A percentile compares a stretch with the other conserved stretches of the same genome.
These are phyloP conservation scores for Andrena camellia DNA, from an alignment of 2,888 invertebrate species.

Conservation along the genomic window DNA sequence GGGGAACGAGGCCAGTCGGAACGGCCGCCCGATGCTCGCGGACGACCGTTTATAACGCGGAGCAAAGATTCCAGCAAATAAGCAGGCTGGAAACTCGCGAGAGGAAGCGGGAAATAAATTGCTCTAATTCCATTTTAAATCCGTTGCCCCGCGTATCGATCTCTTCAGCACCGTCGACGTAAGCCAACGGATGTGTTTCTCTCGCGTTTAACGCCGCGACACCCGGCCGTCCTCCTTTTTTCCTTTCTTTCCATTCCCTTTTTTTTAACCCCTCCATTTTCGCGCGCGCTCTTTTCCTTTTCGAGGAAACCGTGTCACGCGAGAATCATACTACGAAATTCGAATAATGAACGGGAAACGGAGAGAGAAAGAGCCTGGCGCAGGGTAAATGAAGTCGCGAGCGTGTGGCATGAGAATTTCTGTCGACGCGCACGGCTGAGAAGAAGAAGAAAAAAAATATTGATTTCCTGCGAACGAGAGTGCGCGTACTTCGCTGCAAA, in stretches of 20 bases:
- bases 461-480: background rate
- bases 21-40: conserved; percentile 25
- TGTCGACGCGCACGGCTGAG: background rate
- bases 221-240: conserved; percentile 7
- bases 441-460: conserved; percentile 9
- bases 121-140: conserved; percentile 58
- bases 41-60: conserved; percentile 52
- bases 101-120: conserved; percentile 49
- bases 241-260: background rate
- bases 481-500: background rate
- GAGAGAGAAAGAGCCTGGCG: background rate
- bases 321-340: conserved; percentile 17
- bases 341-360: conserved; percentile 13
- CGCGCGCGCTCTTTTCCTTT: background rate
- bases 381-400: conserved; percentile 16
- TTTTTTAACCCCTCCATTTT: background rate
- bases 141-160: conserved; percentile 37
- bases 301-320: conserved; percentile 24
- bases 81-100: conserved; percentile 46
- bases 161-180: conserved; percentile 19
- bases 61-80: conserved; percentile 60
- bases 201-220: conserved; percentile 2
- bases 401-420: conserved; percentile 2
- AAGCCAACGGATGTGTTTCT: conserved; percentile 19
- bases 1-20: conserved; percentile 34